Evolutionary conservation across 1,140 invertebrate species (phyloP).

Genomic region (Brachionus paranguensis): DNA sequence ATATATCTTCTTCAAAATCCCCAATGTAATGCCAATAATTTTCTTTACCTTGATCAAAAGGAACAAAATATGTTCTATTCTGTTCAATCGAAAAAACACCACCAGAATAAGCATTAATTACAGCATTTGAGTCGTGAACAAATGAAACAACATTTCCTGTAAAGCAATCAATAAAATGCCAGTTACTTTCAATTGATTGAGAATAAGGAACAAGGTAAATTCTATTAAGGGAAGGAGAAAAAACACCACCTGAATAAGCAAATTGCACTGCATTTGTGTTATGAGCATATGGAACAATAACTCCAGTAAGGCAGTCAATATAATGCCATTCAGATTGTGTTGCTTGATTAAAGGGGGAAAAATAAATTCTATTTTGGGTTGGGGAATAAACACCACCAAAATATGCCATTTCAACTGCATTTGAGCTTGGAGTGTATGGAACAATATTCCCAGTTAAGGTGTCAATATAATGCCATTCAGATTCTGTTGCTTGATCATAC

Average conservation of each 20-base stretch:
- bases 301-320: background rate
- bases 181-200: background rate
- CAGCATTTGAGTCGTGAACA: background rate
- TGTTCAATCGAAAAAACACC: background rate
- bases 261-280: background rate
- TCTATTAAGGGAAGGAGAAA: background rate
- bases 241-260: background rate
- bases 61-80: background rate
- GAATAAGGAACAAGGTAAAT: background rate
- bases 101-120: background rate
- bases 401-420: background rate
- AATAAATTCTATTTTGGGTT: background rate
- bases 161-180: background rate
- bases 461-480: background rate
- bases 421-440: background rate
- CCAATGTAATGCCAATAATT: background rate
- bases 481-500: background rate
- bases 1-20: background rate
- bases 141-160: background rate
- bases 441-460: background rate
- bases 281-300: background rate
- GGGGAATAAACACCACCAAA: background rate
- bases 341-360: background rate
- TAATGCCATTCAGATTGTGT: background rate
- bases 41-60: background rate